Conservation (phyloP, 2,113 vertebrate genomes). For the Catharus fuscescens region DNA sequence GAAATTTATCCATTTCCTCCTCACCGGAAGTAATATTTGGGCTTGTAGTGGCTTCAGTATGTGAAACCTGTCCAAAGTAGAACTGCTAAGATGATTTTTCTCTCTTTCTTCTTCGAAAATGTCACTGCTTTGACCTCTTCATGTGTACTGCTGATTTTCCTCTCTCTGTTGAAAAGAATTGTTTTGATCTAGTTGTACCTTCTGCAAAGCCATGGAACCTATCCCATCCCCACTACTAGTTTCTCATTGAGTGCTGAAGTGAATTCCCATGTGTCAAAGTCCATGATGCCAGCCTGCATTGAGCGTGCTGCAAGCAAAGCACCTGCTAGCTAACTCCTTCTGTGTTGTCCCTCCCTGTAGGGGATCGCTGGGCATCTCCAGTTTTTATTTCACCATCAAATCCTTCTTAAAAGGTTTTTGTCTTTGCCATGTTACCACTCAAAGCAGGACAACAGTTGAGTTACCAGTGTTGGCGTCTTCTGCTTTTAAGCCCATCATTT, state of each 20-base stretch:
- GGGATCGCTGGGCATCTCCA: fast-evolving
- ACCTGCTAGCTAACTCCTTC: background rate
- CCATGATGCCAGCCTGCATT: background rate
- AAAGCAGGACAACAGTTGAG: background rate
- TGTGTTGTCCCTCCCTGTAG: background rate
- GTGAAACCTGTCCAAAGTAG: background rate
- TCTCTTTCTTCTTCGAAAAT: background rate
- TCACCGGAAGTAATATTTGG: background rate
- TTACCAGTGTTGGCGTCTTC: background rate
- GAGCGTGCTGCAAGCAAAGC: background rate
- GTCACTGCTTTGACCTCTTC: background rate
- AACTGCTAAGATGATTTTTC: background rate
- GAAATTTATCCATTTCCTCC: background rate
- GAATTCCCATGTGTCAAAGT: background rate
- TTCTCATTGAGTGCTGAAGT: background rate
- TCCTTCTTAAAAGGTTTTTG: background rate
- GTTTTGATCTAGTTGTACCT: background rate
- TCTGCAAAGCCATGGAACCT: fast-evolving
- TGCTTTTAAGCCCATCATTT: background rate
- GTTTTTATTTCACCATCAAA: background rate
- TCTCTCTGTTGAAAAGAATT: background rate
- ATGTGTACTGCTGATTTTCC: background rate
- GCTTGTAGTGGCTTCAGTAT: background rate
- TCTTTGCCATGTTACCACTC: background rate
- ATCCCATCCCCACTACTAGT: background rate